phyloP scores from a whole-genome alignment of 2,888 invertebrate genomes.

The Sinotaia quadrata region DNA sequence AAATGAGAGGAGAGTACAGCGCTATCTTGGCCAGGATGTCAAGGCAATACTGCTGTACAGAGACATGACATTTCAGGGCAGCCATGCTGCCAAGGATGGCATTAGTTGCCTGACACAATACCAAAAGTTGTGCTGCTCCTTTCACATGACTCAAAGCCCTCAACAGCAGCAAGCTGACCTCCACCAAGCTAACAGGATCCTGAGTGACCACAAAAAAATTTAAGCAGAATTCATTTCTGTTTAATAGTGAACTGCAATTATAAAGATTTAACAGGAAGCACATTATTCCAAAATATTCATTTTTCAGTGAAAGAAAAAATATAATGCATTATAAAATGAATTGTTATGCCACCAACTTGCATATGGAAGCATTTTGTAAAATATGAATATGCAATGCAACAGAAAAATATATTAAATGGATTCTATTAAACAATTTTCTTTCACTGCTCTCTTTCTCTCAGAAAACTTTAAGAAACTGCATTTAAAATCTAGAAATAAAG shows the following conservation, averaged over 20 bases:
- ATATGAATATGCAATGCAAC: too few relatives aligned
- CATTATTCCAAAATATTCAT: not conserved
- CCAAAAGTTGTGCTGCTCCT: slow-evolving; percentile 50
- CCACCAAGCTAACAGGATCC: slow-evolving; percentile 56
- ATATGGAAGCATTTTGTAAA: too few relatives aligned
- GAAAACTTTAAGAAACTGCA: too few relatives aligned
- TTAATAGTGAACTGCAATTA: not conserved
- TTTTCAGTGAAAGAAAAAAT: slow-evolving; percentile 5
- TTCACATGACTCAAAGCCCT: slow-evolving; percentile 62
- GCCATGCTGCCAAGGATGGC: slow-evolving; percentile 64
- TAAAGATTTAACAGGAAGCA: not conserved
- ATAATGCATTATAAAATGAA: too few relatives aligned
- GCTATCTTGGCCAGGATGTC: slow-evolving; percentile 62
- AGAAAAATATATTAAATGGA: too few relatives aligned
- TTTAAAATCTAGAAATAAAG: too few relatives aligned
- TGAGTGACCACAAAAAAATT: slow-evolving; percentile 29
- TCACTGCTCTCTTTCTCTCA: too few relatives aligned
- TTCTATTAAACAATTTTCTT: too few relatives aligned
- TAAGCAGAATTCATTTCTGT: not conserved
- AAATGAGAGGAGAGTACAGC: slow-evolving; percentile 47
- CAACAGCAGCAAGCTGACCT: slow-evolving; percentile 55
- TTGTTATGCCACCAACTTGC: too few relatives aligned
- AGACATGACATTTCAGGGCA: slow-evolving; percentile 46
- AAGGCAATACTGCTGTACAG: slow-evolving; percentile 58
- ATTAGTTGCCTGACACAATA: slow-evolving; percentile 50